Evolutionary conservation across 2,113 vertebrate genomes (phyloP).

Genomic region (Pardalotus punctatus): DNA sequence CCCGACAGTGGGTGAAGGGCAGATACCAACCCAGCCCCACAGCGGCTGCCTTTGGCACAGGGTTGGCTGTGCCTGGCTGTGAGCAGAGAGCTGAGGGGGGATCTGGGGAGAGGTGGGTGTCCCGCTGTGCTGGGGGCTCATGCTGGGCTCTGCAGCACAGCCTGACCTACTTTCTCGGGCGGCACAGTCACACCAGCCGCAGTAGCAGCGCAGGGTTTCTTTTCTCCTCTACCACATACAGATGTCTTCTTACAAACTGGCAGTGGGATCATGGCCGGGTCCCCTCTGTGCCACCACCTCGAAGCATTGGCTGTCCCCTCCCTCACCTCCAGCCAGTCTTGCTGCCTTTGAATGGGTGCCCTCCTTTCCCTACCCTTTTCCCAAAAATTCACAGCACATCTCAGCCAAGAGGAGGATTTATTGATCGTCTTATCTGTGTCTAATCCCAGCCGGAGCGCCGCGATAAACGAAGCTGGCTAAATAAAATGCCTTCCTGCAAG

Average conservation of each 20-base stretch:
- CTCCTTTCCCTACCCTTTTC: background rate
- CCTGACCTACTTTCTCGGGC: constrained; percentile 62
- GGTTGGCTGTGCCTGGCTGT: background rate
- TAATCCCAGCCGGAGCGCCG: constrained; percentile 11
- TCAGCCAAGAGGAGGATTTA: constrained; percentile 34
- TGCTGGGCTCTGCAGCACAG: background rate
- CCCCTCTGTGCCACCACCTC: background rate
- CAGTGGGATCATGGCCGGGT: accelerated
- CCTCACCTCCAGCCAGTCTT: background rate
- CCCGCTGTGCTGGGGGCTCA: background rate
- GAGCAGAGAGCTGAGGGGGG: background rate
- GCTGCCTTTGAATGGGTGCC: background rate
- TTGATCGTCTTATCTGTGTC: constrained; percentile 47
- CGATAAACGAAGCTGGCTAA: background rate
- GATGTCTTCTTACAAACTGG: background rate
- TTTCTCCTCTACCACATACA: background rate
- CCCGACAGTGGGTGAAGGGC: background rate
- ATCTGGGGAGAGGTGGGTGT: background rate
- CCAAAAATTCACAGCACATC: constrained; percentile 10
- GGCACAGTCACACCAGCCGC: background rate
- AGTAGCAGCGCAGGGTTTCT: background rate
- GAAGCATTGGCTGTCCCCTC: background rate
- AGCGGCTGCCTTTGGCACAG: accelerated
- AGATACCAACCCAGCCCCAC: background rate
- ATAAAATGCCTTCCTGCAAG: constrained; percentile 10